Evolutionary conservation across 2,113 vertebrate genomes (phyloP), one percentile per base, ranked within the genome.

Genomic region (Rhinichthys klamathensis): DNA sequence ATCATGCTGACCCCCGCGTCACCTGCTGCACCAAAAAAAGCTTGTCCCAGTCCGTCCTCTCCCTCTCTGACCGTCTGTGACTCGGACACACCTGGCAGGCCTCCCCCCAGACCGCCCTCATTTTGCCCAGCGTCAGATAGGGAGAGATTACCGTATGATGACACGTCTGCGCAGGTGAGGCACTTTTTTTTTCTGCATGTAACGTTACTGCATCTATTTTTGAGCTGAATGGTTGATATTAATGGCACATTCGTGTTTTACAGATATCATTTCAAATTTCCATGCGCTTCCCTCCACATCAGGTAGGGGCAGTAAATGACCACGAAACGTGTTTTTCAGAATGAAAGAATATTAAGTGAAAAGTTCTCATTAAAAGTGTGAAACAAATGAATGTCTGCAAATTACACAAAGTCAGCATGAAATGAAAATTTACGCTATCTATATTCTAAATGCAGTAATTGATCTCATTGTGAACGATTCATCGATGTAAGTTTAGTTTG

Each of bases 231-330:
- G 15, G 13, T 65, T 41, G 11, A 80, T 61, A 35, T 41, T 65
- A 67, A 83, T 60, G 18, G 8, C 46, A 67, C 21, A 15, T 9
- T 41, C 18, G 11, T 18, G 21, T 54, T 73, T 73, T 60, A 16
- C 58, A 94, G 93, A 75, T 95, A 58, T 94, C 93, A 41, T 77
- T 95, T 74, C 93, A 60, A 23, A 88, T 94, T 25, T 93, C 92
- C 27, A 90, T 95, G 91, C 91, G 90, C 88, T 92, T 94, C 86
- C 92, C 92, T 73, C 91, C 92, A 87, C 91, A 89, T 27, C 60
- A 78, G 30, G 32, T 90, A 89, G 86, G 94, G 93, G 90, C 23
- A n/a, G 11, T 25, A 46, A n/a, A 16, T 8, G 6, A 25, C 41
- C 21, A 25, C 10, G 41, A 72, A 11, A 44, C 32, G 4, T 38